Conservation (phyloP, 2,113 vertebrate species). For the Aspidoscelis tigris region DNA sequence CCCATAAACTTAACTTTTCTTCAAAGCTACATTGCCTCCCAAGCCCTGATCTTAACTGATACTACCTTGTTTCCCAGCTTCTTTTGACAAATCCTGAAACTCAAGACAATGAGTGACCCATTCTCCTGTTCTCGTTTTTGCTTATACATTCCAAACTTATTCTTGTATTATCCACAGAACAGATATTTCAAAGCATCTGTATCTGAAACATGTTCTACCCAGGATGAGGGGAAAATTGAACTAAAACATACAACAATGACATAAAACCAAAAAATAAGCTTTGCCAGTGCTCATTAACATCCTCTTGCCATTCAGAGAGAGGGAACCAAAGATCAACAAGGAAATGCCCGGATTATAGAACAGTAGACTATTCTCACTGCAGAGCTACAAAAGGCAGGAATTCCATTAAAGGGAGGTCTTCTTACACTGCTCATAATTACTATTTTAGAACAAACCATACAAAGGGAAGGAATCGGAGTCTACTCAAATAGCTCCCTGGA, state of each 20-base stretch:
- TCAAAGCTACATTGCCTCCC: not conserved
- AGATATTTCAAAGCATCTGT: not conserved
- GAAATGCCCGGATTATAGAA: not conserved
- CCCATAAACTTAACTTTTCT: not conserved
- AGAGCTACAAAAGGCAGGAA: not conserved
- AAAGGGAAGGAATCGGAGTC: not conserved
- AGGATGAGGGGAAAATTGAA: not conserved
- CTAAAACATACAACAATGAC: not conserved
- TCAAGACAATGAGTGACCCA: not conserved
- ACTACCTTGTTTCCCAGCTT: not conserved
- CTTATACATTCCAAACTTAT: not conserved
- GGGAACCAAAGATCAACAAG: not conserved
- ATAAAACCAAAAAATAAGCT: too few relatives aligned
- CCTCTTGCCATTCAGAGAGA: not conserved
- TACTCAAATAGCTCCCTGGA: not conserved
- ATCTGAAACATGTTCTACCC: too few relatives aligned
- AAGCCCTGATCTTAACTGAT: not conserved
- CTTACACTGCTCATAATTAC: not conserved
- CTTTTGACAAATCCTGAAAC: not conserved
- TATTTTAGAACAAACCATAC: not conserved
- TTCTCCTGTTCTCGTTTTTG: not conserved
- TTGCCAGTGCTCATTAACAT: not conserved
- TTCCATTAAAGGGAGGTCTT: not conserved
- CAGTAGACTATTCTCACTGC: not conserved
- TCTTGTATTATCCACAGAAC: not conserved